Percentiles rank a stretch among this genome's conserved stretches.
phyloP scores from a whole-genome alignment of 35 echinoderm and acorn worm genomes.

The Amphiura filiformis region DNA sequence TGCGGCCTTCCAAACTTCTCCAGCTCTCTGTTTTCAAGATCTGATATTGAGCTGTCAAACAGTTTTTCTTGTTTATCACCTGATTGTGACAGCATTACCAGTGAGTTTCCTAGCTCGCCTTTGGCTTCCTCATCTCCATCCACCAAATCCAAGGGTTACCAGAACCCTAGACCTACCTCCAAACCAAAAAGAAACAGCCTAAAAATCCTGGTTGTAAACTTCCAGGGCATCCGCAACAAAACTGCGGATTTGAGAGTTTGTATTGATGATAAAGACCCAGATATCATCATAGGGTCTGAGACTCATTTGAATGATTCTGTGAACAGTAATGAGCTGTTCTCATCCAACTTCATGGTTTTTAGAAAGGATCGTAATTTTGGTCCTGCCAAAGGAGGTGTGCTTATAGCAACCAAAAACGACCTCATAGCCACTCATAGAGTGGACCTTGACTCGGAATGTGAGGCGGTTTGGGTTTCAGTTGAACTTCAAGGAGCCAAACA shows the following conservation, averaged over 20 bases:
- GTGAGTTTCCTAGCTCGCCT: neutral
- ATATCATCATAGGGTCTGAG: neutral
- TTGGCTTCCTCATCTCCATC: neutral
- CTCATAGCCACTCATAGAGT: constrained; percentile 21
- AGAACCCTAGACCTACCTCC: neutral
- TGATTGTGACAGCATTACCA: neutral
- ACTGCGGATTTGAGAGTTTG: neutral
- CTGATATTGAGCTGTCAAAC: constrained; percentile 22
- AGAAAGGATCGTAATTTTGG: neutral
- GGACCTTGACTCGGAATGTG: constrained; percentile 22
- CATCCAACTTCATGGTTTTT: neutral
- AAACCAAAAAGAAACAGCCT: neutral
- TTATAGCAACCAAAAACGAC: constrained; percentile 18
- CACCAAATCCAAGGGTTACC: neutral
- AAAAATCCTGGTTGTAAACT: constrained; percentile 17
- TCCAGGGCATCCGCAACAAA: neutral
- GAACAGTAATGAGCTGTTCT: neutral
- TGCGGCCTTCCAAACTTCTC: constrained; percentile 33
- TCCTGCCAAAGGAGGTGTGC: neutral
- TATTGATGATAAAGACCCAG: neutral
- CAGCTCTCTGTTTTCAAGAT: constrained; percentile 26
- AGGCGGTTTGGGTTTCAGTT: constrained; percentile 16
- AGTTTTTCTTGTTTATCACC: neutral
- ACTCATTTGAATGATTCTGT: neutral
- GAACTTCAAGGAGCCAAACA: neutral